Base-by-base conservation (phyloP, 35 echinoderm and acorn worm species). In the Eucidaris tribuloides region DNA sequence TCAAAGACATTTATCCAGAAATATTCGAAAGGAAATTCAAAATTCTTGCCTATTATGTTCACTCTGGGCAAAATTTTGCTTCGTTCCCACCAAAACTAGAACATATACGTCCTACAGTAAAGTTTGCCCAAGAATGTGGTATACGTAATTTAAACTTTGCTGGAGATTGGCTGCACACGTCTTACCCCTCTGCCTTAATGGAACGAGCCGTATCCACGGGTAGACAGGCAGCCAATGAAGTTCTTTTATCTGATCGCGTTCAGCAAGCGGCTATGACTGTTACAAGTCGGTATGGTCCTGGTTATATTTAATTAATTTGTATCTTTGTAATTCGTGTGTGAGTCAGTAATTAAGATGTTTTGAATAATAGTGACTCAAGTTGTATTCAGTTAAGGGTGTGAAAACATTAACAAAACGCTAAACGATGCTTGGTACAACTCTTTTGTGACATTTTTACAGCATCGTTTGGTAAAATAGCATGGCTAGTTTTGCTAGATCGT, bases 201-300 rank as follows among this genome's bases (percentile, higher is more conserved):
- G 91, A 99, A 84, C 88, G 96, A 19, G 65, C 96, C 22, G 79
- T 99, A 18, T 86, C 90, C 4, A 99, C 96, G 23, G 96, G 91
- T 9, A 89, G 84, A 11, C 68, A 92, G 65, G 91, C 91, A 46
- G 96, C 87, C 63, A 99, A 99, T 84, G 90, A 93, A 60, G 72
- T 99, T 35, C 83, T 99, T 36, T 41, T 93, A 43, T 76, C 87
- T 14, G 83, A 99, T 52, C 83, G 62, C 52, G 71, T 99, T 39
- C 79, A 49, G 20, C 96, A 90, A 54, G 83, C 76, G 1, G n/a
- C 86, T 15, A 22, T 90, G 2, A 58, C 50, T 30, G 86, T 89
- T 5, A 90, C 90, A 2, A 79, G 68, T 42, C 82, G 82, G 1
- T 61, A 78, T 37, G 96, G 96, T 1, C 96, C 96, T 27, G 96